Percentiles rank a stretch among this genome's conserved stretches.
phyloP scores from a whole-genome alignment of 2,113 vertebrate genomes.

The Stictonetta naevosa region DNA sequence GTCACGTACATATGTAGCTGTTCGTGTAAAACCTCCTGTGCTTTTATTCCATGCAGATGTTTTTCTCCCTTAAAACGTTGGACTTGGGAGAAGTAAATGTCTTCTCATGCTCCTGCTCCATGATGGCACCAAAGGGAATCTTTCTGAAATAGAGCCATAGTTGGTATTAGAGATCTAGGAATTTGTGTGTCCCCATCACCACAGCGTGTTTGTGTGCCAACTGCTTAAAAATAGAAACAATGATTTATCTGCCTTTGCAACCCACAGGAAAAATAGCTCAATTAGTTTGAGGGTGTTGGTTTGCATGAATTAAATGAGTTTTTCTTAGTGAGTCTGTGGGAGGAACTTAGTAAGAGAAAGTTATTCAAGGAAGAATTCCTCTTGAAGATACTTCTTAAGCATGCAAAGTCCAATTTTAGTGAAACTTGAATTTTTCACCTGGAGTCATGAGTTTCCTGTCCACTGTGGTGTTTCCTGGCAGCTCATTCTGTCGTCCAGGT shows the following conservation, averaged over 20 bases:
- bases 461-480: neutral
- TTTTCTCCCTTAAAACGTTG: neutral
- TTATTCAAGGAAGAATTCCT: neutral
- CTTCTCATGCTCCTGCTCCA: neutral
- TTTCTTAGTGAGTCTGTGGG: neutral
- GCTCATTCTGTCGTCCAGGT: rapidly evolving
- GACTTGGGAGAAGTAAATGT: neutral
- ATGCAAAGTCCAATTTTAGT: rapidly evolving
- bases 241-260: neutral
- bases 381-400: neutral
- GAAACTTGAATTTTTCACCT: neutral
- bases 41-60: neutral
- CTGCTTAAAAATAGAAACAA: neutral
- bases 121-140: neutral
- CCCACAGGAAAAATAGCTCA: neutral
- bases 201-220: neutral
- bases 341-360: neutral
- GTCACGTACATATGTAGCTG: rapidly evolving
- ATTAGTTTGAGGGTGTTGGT: neutral
- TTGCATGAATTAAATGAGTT: neutral
- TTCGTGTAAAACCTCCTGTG: neutral
- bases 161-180: neutral
- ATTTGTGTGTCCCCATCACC: neutral
- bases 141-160: neutral
- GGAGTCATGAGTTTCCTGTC: neutral